Evolutionary conservation across 2,113 vertebrate genomes (phyloP).

Genomic region (Nothobranchius furzeri): DNA sequence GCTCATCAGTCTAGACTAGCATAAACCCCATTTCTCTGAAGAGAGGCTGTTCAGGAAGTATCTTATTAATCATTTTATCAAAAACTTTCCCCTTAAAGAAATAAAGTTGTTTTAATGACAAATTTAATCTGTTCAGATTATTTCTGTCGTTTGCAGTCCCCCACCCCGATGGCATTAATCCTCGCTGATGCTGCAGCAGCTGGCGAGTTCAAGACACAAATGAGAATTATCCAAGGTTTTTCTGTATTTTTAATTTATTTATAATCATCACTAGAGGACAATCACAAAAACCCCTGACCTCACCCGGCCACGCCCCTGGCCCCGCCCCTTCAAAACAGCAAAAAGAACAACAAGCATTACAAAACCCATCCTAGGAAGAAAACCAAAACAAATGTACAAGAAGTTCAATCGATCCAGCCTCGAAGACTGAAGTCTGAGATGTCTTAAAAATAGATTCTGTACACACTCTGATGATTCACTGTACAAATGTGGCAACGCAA

Average conservation of each 20-base stretch:
- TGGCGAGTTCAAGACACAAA: neutral
- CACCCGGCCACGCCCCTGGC: conserved; percentile 39
- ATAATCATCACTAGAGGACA: conserved; percentile 79
- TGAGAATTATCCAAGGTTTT: conserved; percentile 11
- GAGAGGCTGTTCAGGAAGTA: too few species aligned
- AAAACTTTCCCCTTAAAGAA: too few species aligned
- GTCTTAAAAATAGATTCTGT: conserved; percentile 81
- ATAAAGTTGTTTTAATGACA: too few species aligned
- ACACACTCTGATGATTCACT: conserved; percentile 81
- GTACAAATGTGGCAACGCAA: conserved; percentile 88
- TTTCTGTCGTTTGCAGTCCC: too few species aligned
- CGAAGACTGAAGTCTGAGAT: conserved; percentile 72
- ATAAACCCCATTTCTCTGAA: too few species aligned
- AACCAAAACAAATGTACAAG: conserved; percentile 53
- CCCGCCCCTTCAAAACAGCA: conserved; percentile 67
- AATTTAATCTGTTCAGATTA: too few species aligned
- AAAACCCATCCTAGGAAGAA: conserved; percentile 76
- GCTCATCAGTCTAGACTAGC: too few species aligned
- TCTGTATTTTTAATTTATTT: conserved; percentile 65
- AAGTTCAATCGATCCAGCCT: conserved; percentile 63
- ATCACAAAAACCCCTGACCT: conserved; percentile 68
- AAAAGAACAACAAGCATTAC: conserved; percentile 77
- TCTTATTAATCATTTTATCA: too few species aligned
- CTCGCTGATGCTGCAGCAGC: too few species aligned
- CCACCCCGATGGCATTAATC: too few species aligned